These are phyloP conservation scores for Cydia splendana DNA, from an alignment of 1,140 invertebrate genomes.

Conservation along the genomic window DNA sequence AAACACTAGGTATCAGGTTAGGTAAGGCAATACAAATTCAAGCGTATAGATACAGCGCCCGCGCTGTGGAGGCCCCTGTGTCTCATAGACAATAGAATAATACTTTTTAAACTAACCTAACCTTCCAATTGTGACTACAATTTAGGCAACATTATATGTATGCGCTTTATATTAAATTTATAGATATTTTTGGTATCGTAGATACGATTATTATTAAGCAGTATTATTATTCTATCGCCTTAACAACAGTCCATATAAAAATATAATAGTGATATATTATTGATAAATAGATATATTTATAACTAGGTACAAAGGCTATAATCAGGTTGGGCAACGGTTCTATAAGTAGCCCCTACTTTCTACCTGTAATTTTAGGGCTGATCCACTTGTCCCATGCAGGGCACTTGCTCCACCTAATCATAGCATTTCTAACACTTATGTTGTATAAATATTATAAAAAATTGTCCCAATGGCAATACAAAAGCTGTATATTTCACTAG, in stretches of 20 bases:
- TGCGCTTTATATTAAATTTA: background rate
- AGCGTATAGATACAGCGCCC: conserved; percentile 47
- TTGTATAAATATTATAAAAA: conserved; percentile 10
- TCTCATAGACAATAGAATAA: conserved; percentile 31
- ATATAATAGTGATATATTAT: conserved; percentile 14
- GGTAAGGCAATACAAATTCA: conserved; percentile 15
- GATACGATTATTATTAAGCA: conserved; percentile 6
- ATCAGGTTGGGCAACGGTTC: background rate
- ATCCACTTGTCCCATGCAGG: background rate
- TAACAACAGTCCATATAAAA: conserved; percentile 28
- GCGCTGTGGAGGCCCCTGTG: conserved; percentile 49
- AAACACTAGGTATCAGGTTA: conserved; percentile 26
- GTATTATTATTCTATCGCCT: conserved; percentile 25
- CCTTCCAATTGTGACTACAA: conserved; percentile 1
- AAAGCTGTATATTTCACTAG: conserved; percentile 28
- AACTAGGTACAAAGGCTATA: background rate
- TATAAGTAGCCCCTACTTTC: background rate
- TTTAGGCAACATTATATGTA: conserved; percentile 6
- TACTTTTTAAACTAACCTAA: background rate
- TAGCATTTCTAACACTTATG: background rate
- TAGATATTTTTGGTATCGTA: conserved; percentile 4
- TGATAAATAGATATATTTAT: conserved; percentile 4
- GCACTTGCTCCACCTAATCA: background rate
- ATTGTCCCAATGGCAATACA: background rate
- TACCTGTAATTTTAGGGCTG: too few relatives aligned